Percentiles rank a stretch among this genome's conserved stretches.
phyloP scores from a whole-genome alignment of 2,888 invertebrate genomes.

The Drosophila cognata region DNA sequence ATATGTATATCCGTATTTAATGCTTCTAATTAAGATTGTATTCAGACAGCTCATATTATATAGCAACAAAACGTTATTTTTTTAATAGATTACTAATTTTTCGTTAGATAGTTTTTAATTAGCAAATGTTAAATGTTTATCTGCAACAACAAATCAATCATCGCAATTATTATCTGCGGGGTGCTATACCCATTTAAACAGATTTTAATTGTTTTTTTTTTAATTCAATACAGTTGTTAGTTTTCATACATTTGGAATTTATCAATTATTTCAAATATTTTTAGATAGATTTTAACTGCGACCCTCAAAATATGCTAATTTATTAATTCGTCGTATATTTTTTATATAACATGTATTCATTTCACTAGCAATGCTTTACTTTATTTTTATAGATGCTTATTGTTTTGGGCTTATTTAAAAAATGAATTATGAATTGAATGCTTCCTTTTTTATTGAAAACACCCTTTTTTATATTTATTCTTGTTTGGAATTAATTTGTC shows the following conservation, averaged over 20 bases:
- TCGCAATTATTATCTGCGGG: constrained; percentile 13
- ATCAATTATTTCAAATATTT: constrained; percentile 21
- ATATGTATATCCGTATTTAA: constrained; percentile 11
- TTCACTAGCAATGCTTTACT: constrained; percentile 33
- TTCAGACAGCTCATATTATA: constrained; percentile 18
- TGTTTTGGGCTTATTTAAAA: constrained; percentile 29
- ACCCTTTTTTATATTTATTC: constrained; percentile 7
- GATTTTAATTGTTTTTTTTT: constrained; percentile 16
- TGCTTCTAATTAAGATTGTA: constrained; percentile 7
- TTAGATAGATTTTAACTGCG: constrained; percentile 50
- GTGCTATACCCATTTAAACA: constrained; percentile 26
- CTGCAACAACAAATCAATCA: constrained; percentile 18
- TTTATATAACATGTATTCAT: constrained; percentile 10
- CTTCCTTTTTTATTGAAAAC: constrained; percentile 8
- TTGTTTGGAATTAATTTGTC: neutral
- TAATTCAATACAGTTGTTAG: constrained; percentile 3
- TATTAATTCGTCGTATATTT: constrained; percentile 13
- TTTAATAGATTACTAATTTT: constrained; percentile 4
- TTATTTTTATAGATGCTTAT: constrained; percentile 6
- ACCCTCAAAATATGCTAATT: constrained; percentile 41
- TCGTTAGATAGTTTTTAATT: constrained; percentile 21
- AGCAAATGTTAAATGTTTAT: constrained; percentile 23
- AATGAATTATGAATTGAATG: constrained; percentile 31
- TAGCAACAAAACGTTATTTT: constrained; percentile 3
- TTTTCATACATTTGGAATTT: constrained; percentile 21